Evolutionary conservation across 1,140 invertebrate species (phyloP), one percentile per base, ranked within the genome.

Genomic region (Akabosia matsudoensis): DNA sequence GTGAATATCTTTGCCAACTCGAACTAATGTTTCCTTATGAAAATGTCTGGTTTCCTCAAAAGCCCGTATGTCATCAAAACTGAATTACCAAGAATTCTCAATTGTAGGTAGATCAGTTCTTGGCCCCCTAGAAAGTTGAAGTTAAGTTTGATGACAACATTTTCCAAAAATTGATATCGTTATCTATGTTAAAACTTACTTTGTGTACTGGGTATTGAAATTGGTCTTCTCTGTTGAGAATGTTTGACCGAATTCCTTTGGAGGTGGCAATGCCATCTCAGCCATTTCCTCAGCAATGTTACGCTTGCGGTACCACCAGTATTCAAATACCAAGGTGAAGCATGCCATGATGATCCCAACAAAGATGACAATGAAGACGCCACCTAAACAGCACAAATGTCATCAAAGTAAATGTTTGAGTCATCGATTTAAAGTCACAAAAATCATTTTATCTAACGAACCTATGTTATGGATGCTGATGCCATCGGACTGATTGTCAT

Each of bases 381-480:
- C 97, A 52, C 97, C 89, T 88, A 76, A n/a, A 34, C 26, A 4
- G 10, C 13, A 56, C 4, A 56, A 56, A 56, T 45, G 37, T 45
- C n/a, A n/a, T n/a, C n/a, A 7, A 70, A 33, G 26, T 24, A 14
- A 24, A 70, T 30, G 51, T 7, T 13, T 22, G 14, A 26, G 76
- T 34, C 26, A 24, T 1, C 1, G 61, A 70, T 54, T 72, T 71
- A 51, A 0, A 70, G 14, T 16, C n/a, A 30, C n/a, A n/a, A n/a
- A n/a, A n/a, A 28, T 14, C 13, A 33, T 30, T 33, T 33, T 18
- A 74, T 45, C 18, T 79, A 31, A 52, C 80, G 80, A 82, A 88
- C 88, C 95, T 78, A 98, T 99, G 84, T 98, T 98, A 80, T 96
- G 90, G 79, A 99, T 97, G 75, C 94, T 96, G 82, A 99, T 99